A percentile compares a stretch with the other conserved stretches of the same genome.
phyloP scores from a whole-genome alignment of 1,140 invertebrate species.

The Epicauta chinensis region DNA sequence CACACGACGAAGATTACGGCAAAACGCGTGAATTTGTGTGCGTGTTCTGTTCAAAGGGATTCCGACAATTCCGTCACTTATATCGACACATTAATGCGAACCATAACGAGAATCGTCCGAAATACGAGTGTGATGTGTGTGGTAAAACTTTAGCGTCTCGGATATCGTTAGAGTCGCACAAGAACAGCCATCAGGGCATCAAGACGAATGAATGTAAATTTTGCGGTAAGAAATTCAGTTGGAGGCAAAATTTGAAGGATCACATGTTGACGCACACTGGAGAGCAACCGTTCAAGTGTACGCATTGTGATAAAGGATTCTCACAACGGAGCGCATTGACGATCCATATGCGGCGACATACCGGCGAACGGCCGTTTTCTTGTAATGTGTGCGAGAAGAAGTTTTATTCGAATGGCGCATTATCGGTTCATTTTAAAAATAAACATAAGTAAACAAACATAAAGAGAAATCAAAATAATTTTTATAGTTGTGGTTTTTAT shows the following conservation, averaged over 20 bases:
- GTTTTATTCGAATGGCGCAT: no score
- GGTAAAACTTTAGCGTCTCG: neutral
- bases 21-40: no score
- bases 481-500: no score
- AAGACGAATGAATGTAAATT: slow-evolving; percentile 16
- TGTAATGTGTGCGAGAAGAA: neutral
- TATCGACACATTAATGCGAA: neutral
- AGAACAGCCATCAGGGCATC: neutral
- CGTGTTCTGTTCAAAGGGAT: no score
- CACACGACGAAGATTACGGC: no score
- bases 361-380: slow-evolving; percentile 14
- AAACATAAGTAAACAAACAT: no score
- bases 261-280: slow-evolving; percentile 17
- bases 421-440: no score
- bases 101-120: neutral
- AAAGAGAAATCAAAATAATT: no score
- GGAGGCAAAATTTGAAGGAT: slow-evolving; percentile 4
- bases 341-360: slow-evolving; percentile 5
- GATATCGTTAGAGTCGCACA: neutral
- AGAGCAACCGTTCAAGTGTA: slow-evolving; percentile 8
- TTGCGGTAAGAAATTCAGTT: slow-evolving; percentile 15
- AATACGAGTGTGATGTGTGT: no score
- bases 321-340: slow-evolving; percentile 5
- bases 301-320: slow-evolving; percentile 13
- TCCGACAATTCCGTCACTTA: neutral